Base-by-base conservation (phyloP, 2,113 vertebrate genomes). In the Tachycineta bicolor region DNA sequence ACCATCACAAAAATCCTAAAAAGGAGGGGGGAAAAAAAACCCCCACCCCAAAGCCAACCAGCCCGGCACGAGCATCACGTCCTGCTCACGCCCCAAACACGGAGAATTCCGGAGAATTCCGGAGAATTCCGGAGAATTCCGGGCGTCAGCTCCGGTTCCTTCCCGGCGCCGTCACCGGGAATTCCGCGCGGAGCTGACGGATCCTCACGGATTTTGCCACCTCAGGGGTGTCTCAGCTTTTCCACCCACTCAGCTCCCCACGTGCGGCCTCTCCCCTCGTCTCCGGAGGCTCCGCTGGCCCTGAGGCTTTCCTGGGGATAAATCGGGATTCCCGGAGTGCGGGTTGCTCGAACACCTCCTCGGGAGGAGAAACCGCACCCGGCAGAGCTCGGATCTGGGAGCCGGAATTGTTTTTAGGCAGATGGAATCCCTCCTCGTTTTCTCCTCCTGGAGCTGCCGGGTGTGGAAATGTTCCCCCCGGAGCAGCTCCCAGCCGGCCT, bases 241-340 rank as follows among this genome's bases (percentile, higher is more conserved):
- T 77, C 81, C 73, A 8, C 5, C 4, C 6, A 16, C 37, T 73
- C 9, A 1, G 18, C 37, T 37, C 37, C 37, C 37, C 37, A 37
- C 37, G 37, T 37, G 37, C 37, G 37, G 37, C 37, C 37, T 37
- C 49, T 39, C 49, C 24, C 26, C 10, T 29, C 5, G 1, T 5
- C 13, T 1, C 43, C 16, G 3, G 0, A 60, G 41, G 24, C 25
- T 17, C 22, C 2, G 4, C 39, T 28, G 53, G 64, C 8, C 76
- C 3, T 3, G 68, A 0, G 6, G 60, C n/a, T 74, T 90, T 65
- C 70, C 21, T 3, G 1, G 37, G 68, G 67, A 39, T 44, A 33
- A 65, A 26, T 0, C 7, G 12, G 44, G n/a, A 49, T 11, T 9
- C 4, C 9, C 2, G 4, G 5, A 41, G 19, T 0, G 5, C 5